A percentile compares a stretch with the other conserved stretches of the same genome.
Evolutionary conservation across 2,888 invertebrate genomes (phyloP).

Genomic region (Serrognathus titanus): DNA sequence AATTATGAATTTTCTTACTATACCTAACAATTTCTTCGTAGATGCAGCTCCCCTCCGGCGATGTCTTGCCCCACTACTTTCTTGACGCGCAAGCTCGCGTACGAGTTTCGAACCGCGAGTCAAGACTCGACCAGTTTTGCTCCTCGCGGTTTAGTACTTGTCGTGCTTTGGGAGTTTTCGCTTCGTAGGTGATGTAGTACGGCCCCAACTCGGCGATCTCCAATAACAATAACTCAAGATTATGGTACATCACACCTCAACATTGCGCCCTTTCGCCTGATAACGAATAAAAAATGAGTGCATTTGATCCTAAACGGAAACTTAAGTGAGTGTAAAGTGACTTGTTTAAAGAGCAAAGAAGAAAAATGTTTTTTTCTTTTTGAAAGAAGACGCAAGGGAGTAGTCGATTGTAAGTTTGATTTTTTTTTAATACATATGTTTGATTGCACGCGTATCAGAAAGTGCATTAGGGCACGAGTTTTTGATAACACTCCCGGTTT

Average conservation of each 20-base stretch:
- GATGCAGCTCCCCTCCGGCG: slow-evolving; percentile 34
- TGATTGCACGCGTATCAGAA: too few relatives aligned
- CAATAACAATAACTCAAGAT: background rate
- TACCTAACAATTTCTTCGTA: slow-evolving; percentile 35
- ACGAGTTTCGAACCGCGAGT: slow-evolving; percentile 24
- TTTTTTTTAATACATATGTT: too few relatives aligned
- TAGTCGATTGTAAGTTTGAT: too few relatives aligned
- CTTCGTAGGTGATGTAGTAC: slow-evolving; percentile 11
- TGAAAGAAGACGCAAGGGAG: too few relatives aligned
- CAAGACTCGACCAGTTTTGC: slow-evolving; percentile 25
- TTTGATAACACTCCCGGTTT: too few relatives aligned
- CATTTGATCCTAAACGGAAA: background rate
- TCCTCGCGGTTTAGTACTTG: slow-evolving; percentile 29
- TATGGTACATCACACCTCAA: background rate
- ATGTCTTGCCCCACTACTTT: slow-evolving; percentile 40
- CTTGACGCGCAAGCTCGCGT: slow-evolving; percentile 42
- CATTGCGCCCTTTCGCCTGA: background rate
- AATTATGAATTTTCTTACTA: slow-evolving; percentile 15
- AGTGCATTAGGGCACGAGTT: too few relatives aligned
- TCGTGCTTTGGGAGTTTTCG: slow-evolving; percentile 25
- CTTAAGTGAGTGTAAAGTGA: background rate
- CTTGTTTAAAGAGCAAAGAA: background rate
- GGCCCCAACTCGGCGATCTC: background rate
- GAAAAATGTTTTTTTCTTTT: background rate
- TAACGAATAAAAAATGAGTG: background rate